Evolutionary conservation across 37 sponge, comb jelly and placozoan species (phyloP).

Genomic region (Diacarnus erythraeanus): DNA sequence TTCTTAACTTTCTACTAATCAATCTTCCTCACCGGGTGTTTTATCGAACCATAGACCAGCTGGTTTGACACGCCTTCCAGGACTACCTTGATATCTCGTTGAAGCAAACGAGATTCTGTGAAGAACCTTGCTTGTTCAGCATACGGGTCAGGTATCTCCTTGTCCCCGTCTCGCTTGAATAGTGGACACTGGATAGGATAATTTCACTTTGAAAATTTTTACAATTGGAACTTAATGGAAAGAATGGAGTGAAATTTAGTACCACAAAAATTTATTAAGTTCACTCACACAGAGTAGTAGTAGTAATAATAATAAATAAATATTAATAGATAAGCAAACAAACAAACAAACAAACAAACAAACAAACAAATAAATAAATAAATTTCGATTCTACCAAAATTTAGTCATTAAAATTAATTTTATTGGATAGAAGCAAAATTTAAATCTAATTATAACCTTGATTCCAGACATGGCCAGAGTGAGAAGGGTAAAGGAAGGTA

Average conservation of each 20-base stretch:
- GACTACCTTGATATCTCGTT: constrained; percentile 84
- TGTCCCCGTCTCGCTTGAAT: constrained; percentile 71
- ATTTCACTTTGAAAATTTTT: background rate
- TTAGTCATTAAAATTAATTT: too few species aligned
- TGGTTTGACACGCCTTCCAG: constrained; percentile 88
- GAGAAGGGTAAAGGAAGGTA: constrained; percentile 70
- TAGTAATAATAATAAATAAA: too few species aligned
- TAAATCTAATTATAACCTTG: constrained; percentile 49
- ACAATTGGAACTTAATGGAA: background rate
- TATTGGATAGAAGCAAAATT: background rate
- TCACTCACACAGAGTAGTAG: too few species aligned
- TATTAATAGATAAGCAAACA: too few species aligned
- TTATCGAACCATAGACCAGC: constrained; percentile 52
- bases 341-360: too few species aligned
- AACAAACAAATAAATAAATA: too few species aligned
- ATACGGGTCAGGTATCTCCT: constrained; percentile 81
- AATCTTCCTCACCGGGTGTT: constrained; percentile 83
- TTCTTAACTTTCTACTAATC: too few species aligned
- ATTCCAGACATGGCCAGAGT: constrained; percentile 92
- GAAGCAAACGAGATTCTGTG: constrained; percentile 89
- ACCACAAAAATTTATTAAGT: too few species aligned
- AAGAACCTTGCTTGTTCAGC: constrained; percentile 93
- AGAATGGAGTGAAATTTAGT: background rate
- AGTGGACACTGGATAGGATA: constrained; percentile 53
- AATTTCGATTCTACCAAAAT: background rate